phyloP scores from a whole-genome alignment of 1,140 invertebrate species.

The Eubasilissa regina region DNA sequence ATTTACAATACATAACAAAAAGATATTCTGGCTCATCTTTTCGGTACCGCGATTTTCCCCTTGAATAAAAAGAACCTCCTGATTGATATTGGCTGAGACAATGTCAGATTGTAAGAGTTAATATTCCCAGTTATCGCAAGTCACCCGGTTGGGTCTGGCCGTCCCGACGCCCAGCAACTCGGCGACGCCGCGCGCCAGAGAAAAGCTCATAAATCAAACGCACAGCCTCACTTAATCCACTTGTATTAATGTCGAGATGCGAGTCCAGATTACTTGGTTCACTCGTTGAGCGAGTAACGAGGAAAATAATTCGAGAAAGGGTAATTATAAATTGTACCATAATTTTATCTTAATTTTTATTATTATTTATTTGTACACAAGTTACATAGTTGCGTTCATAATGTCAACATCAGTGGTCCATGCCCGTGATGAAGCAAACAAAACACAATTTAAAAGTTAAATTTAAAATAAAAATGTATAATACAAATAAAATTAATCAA shows the following conservation, averaged over 20 bases:
- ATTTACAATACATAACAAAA: too few relatives aligned
- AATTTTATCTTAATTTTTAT: too few relatives aligned
- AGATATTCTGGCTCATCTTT: neutral
- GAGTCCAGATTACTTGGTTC: constrained; percentile 33
- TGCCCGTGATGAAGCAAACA: too few relatives aligned
- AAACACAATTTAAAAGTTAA: too few relatives aligned
- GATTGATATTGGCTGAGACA: constrained; percentile 40
- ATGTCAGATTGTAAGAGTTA: constrained; percentile 40
- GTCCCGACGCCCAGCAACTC: neutral
- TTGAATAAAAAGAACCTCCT: constrained; percentile 9
- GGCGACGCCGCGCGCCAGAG: constrained; percentile 23
- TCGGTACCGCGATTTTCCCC: neutral
- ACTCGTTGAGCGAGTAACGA: constrained; percentile 12
- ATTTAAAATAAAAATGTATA: too few relatives aligned
- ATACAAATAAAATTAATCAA: too few relatives aligned
- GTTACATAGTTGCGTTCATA: too few relatives aligned
- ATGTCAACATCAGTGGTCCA: too few relatives aligned
- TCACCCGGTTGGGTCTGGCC: constrained; percentile 29
- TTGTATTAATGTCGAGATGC: constrained; percentile 55
- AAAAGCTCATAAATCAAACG: constrained; percentile 56
- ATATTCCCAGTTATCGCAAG: constrained; percentile 38
- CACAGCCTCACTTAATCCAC: constrained; percentile 55
- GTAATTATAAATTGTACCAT: neutral
- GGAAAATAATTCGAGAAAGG: constrained; percentile 2
- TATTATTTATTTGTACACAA: too few relatives aligned